phyloP scores from a whole-genome alignment of 1,140 invertebrate species.

The Scaptomyza montana region DNA sequence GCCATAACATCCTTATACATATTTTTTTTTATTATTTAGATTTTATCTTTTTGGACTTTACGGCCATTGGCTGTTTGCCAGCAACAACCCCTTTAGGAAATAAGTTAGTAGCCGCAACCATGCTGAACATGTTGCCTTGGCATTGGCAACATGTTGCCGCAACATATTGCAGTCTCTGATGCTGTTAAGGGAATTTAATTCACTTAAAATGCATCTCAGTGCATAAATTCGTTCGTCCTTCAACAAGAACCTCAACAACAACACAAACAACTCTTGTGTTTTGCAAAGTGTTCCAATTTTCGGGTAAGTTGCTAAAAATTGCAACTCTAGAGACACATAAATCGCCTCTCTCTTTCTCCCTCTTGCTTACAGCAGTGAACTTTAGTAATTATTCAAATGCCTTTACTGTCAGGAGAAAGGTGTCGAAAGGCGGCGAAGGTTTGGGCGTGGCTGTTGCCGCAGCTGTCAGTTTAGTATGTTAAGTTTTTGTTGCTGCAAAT shows the following conservation, averaged over 20 bases:
- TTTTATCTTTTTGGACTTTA: conserved; percentile 29
- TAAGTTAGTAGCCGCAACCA: not conserved
- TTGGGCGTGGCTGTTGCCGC: conserved; percentile 18
- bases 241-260: conserved; percentile 14
- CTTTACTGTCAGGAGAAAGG: conserved; percentile 27
- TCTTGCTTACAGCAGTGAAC: conserved; percentile 41
- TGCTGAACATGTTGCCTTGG: conserved; percentile 14
- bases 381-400: conserved; percentile 79
- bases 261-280: not conserved
- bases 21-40: conserved; percentile 11
- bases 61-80: conserved; percentile 54
- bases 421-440: conserved; percentile 50
- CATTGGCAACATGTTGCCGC: conserved; percentile 10
- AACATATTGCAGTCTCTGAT: conserved; percentile 41
- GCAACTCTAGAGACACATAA: conserved; percentile 59
- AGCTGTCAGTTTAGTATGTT: conserved; percentile 44
- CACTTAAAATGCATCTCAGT: conserved; percentile 56
- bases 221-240: conserved; percentile 58
- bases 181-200: conserved; percentile 62
- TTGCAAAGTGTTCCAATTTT: conserved; percentile 16
- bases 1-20: conserved; percentile 14
- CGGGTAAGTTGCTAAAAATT: conserved; percentile 42
- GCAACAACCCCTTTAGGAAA: conserved; percentile 22
- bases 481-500: conserved; percentile 61
- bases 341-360: conserved; percentile 38